Evolutionary conservation across 2,888 invertebrate genomes (phyloP).

Genomic region (Noctua janthe): DNA sequence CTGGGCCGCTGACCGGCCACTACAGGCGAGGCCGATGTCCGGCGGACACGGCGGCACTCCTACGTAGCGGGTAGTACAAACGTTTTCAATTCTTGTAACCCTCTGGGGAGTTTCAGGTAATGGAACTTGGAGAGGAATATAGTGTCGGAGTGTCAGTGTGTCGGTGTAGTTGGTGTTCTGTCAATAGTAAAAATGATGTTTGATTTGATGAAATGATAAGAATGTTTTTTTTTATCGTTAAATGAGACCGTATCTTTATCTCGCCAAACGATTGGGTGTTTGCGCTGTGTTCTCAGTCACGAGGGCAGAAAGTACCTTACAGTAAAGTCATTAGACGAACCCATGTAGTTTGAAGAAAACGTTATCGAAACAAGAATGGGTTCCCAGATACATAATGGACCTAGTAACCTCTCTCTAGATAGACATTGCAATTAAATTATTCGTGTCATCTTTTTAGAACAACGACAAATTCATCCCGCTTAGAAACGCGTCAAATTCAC

Average conservation of each 20-base stretch:
- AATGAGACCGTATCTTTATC: not conserved
- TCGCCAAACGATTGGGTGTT: not conserved
- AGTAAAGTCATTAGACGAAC: not conserved
- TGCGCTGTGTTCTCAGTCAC: not conserved
- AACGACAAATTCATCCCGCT: not conserved
- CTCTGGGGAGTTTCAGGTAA: constrained; percentile 8
- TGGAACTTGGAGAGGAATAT: not conserved
- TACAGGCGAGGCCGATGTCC: not conserved
- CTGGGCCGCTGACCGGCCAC: not conserved
- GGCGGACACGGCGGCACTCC: not conserved
- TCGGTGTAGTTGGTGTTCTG: not conserved
- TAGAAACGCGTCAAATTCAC: not conserved
- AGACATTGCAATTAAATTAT: not conserved
- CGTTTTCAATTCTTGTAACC: constrained; percentile 51
- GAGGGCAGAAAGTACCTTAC: not conserved
- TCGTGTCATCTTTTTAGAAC: not conserved
- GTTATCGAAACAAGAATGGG: not conserved
- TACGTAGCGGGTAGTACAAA: constrained; percentile 22
- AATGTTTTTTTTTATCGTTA: not conserved
- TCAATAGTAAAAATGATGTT: not conserved
- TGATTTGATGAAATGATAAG: not conserved
- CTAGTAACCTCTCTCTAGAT: no score
- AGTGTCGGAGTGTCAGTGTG: not conserved
- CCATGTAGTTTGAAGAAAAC: not conserved
- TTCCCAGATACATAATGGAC: not conserved